Percentiles rank a stretch among this genome's conserved stretches.
These are phyloP conservation scores for Epinephelus lanceolatus DNA, from an alignment of 2,113 vertebrate species.

Conservation along the genomic window DNA sequence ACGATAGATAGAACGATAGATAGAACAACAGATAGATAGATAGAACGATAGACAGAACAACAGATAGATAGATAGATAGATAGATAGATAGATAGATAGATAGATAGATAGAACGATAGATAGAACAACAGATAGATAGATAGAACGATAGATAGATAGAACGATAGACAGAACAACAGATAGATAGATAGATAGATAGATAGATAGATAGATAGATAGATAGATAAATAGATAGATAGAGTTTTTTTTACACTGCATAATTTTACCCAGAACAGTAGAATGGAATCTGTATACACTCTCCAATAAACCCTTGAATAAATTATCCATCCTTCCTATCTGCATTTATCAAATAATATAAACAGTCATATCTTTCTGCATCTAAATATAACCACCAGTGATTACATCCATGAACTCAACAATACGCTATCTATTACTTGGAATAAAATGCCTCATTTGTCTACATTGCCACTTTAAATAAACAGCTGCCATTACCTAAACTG, in stretches of 20 bases:
- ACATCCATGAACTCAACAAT: background rate
- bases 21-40: too few relatives aligned
- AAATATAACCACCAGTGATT: background rate
- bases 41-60: too few relatives aligned
- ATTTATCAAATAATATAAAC: background rate
- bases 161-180: too few relatives aligned
- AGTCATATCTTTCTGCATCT: background rate
- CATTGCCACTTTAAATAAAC: background rate
- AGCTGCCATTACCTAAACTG: background rate
- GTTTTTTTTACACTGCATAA: too few relatives aligned
- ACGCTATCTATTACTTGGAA: background rate
- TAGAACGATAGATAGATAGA: too few relatives aligned
- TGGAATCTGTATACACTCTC: background rate
- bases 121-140: too few relatives aligned
- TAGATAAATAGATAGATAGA: rapidly evolving
- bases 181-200: too few relatives aligned
- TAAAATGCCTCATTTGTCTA: background rate
- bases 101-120: too few relatives aligned
- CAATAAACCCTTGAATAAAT: background rate
- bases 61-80: too few relatives aligned
- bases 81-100: too few relatives aligned
- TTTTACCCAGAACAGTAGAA: background rate
- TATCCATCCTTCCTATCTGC: background rate
- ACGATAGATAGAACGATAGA: too few relatives aligned
- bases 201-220: too few relatives aligned